Conservation (phyloP, 2,797 vertebrate species). For the Pachyuromys duprasi region DNA sequence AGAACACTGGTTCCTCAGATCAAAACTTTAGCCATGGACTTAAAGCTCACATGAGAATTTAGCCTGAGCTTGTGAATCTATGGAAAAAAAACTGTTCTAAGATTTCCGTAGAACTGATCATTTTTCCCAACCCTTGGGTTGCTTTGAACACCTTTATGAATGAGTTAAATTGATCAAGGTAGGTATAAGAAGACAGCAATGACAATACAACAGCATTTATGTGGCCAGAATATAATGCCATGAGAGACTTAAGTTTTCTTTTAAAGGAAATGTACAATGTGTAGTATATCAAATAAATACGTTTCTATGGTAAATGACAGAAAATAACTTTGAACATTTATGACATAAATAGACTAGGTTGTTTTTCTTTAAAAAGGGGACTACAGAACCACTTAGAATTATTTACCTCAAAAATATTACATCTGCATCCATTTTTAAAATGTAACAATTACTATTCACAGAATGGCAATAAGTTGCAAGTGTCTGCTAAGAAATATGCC, state of each 20-base stretch:
- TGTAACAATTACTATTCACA: not conserved
- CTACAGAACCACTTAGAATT: not conserved
- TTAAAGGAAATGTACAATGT: not conserved
- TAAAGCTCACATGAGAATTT: not conserved
- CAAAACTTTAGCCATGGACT: not conserved
- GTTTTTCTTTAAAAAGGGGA: not conserved
- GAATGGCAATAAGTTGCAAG: not conserved
- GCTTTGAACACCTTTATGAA: not conserved
- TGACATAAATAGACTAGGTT: not conserved
- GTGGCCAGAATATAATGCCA: not conserved
- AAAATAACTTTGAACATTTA: slow-evolving; percentile 21
- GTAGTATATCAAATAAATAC: not conserved
- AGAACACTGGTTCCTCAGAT: not conserved
- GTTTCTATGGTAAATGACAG: not conserved
- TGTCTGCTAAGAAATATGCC: not conserved
- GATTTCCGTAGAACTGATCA: not conserved
- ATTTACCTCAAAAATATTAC: not conserved
- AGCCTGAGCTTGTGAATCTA: not conserved
- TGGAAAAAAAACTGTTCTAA: not conserved
- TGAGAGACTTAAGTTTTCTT: not conserved
- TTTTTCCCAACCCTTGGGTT: not conserved
- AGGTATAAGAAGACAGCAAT: not conserved
- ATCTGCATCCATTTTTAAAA: slow-evolving; percentile 50
- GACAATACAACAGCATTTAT: not conserved
- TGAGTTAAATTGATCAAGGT: not conserved